Evolutionary conservation across 2,888 invertebrate genomes (phyloP).

Genomic region (Belgica antarctica): DNA sequence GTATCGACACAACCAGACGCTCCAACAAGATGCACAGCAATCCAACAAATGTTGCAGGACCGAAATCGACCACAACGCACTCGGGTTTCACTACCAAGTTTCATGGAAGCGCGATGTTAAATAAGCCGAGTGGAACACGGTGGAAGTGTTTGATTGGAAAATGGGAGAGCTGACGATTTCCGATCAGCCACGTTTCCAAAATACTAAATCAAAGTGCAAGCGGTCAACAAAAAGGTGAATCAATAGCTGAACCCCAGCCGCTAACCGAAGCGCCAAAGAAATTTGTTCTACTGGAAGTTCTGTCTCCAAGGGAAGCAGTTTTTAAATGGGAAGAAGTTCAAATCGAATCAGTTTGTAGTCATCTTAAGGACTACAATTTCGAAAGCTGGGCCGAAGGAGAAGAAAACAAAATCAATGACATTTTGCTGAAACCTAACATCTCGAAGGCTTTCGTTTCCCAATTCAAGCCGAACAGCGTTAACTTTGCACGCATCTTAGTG

Average conservation of each 20-base stretch:
- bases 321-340: slow-evolving; percentile 88
- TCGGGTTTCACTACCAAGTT: slow-evolving; percentile 87
- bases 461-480: slow-evolving; percentile 81
- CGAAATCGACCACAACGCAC: slow-evolving; percentile 94
- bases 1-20: slow-evolving; percentile 79
- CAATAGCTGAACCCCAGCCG: slow-evolving; percentile 74
- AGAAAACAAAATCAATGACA: slow-evolving; percentile 70
- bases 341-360: slow-evolving; percentile 77
- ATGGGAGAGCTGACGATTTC: slow-evolving; percentile 65
- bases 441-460: slow-evolving; percentile 74
- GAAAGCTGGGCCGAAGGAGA: slow-evolving; percentile 88
- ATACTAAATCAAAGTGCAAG: slow-evolving; percentile 86
- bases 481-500: slow-evolving; percentile 83
- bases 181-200: slow-evolving; percentile 84
- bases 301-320: slow-evolving; percentile 77
- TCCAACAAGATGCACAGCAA: slow-evolving; percentile 90
- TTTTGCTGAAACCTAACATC: slow-evolving; percentile 68
- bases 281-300: slow-evolving; percentile 74
- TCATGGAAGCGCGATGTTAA: slow-evolving; percentile 79
- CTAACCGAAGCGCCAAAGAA: slow-evolving; percentile 79
- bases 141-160: slow-evolving; percentile 79
- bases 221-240: slow-evolving; percentile 85
- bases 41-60: slow-evolving; percentile 91
- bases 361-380: slow-evolving; percentile 94
- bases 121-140: slow-evolving; percentile 65